A percentile compares a stretch with the other conserved stretches of the same genome.
Evolutionary conservation across 53 echinoderm and acorn worm species (phyloP).

Genomic region (Stichopus horrens): DNA sequence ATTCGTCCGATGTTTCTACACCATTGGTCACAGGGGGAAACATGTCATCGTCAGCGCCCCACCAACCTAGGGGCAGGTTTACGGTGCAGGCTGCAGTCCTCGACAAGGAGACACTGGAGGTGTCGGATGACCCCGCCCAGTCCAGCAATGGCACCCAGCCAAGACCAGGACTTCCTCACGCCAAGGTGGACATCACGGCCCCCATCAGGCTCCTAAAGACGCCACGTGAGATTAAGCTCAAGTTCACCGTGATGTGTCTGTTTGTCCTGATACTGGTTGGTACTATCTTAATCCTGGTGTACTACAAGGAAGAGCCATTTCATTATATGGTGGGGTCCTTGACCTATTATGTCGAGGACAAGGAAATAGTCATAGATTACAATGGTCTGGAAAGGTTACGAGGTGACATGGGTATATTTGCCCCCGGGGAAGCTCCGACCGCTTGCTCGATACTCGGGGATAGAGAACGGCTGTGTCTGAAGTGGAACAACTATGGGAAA

Average conservation of each 20-base stretch:
- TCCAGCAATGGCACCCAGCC: constrained; percentile 8
- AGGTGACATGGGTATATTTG: constrained; percentile 67
- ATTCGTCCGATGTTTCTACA: constrained; percentile 45
- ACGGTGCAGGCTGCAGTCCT: constrained; percentile 32
- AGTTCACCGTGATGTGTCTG: constrained; percentile 68
- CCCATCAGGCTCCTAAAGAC: constrained; percentile 77
- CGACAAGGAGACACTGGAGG: neutral
- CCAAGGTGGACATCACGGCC: constrained; percentile 67
- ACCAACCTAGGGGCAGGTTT: constrained; percentile 30
- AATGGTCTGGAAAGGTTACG: constrained; percentile 55
- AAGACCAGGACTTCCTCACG: constrained; percentile 14
- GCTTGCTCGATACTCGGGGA: constrained; percentile 63
- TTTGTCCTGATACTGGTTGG: constrained; percentile 74
- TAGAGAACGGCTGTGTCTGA: constrained; percentile 65
- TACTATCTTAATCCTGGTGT: constrained; percentile 71
- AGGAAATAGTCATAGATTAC: constrained; percentile 60
- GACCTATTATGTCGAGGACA: constrained; percentile 63
- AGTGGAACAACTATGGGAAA: constrained; percentile 72
- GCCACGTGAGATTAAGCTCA: constrained; percentile 85
- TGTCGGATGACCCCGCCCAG: neutral
- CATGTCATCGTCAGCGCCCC: neutral
- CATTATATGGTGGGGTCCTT: constrained; percentile 78
- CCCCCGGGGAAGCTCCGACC: constrained; percentile 68
- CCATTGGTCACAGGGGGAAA: constrained; percentile 41
- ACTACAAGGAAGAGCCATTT: constrained; percentile 77